phyloP scores from a whole-genome alignment of 2,888 invertebrate species.

The Macrosiphum euphorbiae region DNA sequence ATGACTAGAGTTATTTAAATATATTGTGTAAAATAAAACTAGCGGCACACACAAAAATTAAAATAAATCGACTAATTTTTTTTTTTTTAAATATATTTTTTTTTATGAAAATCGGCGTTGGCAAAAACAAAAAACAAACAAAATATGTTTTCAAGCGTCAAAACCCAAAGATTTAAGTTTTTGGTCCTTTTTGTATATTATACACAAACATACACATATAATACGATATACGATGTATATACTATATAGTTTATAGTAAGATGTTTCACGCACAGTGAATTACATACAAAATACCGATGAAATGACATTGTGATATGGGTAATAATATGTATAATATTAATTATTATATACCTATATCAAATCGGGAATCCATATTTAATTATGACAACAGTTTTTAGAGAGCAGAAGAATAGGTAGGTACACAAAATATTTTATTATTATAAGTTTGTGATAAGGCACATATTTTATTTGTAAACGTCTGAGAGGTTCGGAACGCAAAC shows the following conservation, averaged over 20 bases:
- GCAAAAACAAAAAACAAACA: conserved; percentile 30
- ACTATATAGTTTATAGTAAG: neutral
- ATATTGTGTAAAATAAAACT: conserved; percentile 57
- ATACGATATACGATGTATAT: neutral
- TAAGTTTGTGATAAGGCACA: neutral
- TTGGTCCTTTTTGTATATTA: neutral
- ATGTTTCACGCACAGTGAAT: neutral
- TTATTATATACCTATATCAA: neutral
- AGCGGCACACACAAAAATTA: conserved; percentile 60
- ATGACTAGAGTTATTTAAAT: conserved; percentile 61
- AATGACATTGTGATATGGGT: neutral
- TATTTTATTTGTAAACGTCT: neutral
- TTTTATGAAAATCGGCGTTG: conserved; percentile 32
- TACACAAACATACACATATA: neutral
- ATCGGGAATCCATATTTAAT: neutral
- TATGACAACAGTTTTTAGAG: neutral
- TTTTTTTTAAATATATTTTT: neutral
- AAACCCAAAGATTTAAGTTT: neutral
- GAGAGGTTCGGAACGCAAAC: neutral
- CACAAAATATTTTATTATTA: neutral
- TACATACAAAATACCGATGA: neutral
- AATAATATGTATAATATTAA: neutral
- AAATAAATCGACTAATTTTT: conserved; percentile 44
- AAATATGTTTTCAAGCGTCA: neutral
- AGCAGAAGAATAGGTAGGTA: neutral